phyloP scores from a whole-genome alignment of 2,113 vertebrate species.

The Dendropsophus ebraccatus region DNA sequence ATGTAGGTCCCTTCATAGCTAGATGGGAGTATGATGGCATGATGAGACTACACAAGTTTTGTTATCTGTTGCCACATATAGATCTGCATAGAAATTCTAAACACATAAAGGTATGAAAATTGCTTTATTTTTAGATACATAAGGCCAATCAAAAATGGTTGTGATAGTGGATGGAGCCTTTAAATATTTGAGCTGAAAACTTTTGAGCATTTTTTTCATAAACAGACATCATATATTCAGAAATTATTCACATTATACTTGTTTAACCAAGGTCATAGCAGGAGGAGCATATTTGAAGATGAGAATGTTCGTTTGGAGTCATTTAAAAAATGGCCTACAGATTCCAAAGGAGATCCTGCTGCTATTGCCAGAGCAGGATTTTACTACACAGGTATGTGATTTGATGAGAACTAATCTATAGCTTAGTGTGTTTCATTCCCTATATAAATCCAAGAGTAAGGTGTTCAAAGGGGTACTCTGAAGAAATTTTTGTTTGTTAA shows the following conservation, averaged over 20 bases:
- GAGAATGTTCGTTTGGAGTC: constrained; percentile 52
- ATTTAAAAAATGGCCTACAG: constrained; percentile 59
- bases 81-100: too few species aligned
- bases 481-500: too few species aligned
- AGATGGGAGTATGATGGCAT: too few species aligned
- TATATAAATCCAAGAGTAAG: too few species aligned
- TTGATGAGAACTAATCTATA: not conserved
- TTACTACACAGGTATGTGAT: constrained; percentile 54
- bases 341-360: constrained; percentile 15
- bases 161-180: too few species aligned
- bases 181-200: not conserved
- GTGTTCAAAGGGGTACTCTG: too few species aligned
- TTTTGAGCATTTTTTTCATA: not conserved
- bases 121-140: too few species aligned
- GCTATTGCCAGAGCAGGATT: constrained; percentile 46
- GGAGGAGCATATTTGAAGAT: constrained; percentile 55
- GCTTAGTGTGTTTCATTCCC: not conserved
- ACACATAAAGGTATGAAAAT: too few species aligned
- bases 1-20: too few species aligned
- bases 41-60: too few species aligned
- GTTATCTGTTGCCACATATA: too few species aligned
- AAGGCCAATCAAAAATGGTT: too few species aligned
- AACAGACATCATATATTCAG: not conserved
- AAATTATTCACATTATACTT: not conserved
- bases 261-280: not conserved